Evolutionary conservation across 2,113 vertebrate species (phyloP).

Genomic region (Elephas maximus): DNA sequence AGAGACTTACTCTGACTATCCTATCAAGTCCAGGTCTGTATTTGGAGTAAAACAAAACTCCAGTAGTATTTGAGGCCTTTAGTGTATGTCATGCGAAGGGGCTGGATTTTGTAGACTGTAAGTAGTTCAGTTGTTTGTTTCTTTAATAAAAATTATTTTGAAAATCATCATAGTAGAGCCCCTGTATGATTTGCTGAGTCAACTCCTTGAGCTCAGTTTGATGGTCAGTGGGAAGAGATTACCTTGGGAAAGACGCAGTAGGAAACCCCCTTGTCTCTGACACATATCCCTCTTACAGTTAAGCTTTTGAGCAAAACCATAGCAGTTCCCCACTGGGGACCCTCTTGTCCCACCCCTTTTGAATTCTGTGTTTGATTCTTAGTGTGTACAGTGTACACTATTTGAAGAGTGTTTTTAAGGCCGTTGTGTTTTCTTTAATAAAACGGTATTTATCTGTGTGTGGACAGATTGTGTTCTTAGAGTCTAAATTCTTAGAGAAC

Average conservation of each 20-base stretch:
- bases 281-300: not conserved
- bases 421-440: conserved; percentile 83
- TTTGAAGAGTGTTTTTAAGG: conserved; percentile 72
- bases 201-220: not conserved
- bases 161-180: not conserved
- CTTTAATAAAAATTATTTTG: conserved; percentile 30
- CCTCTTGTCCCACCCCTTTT: not conserved
- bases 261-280: not conserved
- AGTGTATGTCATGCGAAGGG: not conserved
- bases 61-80: conserved; percentile 13
- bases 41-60: conserved; percentile 33
- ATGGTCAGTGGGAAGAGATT: not conserved
- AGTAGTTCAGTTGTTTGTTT: not conserved
- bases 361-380: conserved; percentile 52
- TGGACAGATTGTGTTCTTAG: conserved; percentile 75
- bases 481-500: conserved; percentile 73
- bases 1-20: not conserved
- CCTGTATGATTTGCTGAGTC: not conserved
- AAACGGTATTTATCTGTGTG: conserved; percentile 81
- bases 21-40: not conserved
- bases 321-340: not conserved
- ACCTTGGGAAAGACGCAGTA: not conserved
- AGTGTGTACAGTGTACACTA: conserved; percentile 55
- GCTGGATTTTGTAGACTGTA: conserved; percentile 29
- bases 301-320: not conserved